phyloP scores from a whole-genome alignment of 1,140 invertebrate species.

The Diorhabda elongata region DNA sequence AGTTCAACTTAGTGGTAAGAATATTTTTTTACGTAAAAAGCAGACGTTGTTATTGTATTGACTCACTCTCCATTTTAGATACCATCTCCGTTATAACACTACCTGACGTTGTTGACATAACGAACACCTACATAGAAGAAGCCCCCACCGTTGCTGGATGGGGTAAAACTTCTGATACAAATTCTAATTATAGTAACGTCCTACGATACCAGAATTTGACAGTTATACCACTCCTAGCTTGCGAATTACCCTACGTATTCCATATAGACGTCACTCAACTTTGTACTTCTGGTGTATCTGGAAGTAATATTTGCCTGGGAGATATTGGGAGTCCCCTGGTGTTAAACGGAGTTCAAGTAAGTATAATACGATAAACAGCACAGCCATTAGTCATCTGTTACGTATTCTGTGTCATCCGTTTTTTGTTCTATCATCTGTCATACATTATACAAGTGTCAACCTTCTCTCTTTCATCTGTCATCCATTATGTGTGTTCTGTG shows the following conservation, averaged over 20 bases:
- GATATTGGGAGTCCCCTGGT: constrained; percentile 52
- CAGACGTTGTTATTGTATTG: too few species aligned
- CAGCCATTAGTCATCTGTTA: too few species aligned
- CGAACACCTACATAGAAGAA: constrained; percentile 46
- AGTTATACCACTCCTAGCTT: constrained; percentile 38
- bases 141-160: constrained; percentile 50
- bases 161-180: constrained; percentile 48
- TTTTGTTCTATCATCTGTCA: too few species aligned
- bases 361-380: neutral
- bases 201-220: constrained; percentile 34
- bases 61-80: constrained; percentile 13
- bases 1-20: constrained; percentile 50
- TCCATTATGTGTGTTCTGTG: too few species aligned
- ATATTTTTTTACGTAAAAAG: neutral
- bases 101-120: constrained; percentile 43
- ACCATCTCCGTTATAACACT: constrained; percentile 42
- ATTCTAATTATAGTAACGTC: constrained; percentile 34
- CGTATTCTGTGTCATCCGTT: too few species aligned
- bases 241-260: constrained; percentile 39
- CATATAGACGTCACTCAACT: constrained; percentile 47
- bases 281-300: constrained; percentile 48
- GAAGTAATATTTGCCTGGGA: constrained; percentile 47
- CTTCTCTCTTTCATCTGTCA: too few species aligned
- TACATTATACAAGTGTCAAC: too few species aligned
- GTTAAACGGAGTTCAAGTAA: constrained; percentile 31